A percentile compares a stretch with the other conserved stretches of the same genome.
Conservation (phyloP, 2,113 vertebrate genomes). For the Anhinga anhinga region DNA sequence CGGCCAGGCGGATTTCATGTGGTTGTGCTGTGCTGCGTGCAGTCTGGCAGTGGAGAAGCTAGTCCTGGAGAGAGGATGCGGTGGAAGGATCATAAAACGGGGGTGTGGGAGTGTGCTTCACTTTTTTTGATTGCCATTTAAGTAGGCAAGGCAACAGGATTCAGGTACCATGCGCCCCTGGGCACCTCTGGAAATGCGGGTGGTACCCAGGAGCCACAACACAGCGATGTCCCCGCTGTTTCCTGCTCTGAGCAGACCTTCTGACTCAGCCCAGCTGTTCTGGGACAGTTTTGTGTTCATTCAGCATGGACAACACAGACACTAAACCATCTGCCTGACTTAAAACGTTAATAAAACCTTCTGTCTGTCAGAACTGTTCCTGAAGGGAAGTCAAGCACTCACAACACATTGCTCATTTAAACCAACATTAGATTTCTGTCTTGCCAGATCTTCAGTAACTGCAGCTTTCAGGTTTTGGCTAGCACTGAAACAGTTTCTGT, state of each 20-base stretch:
- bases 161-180: rapidly evolving
- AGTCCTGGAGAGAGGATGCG: neutral
- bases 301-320: neutral
- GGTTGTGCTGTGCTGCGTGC: neutral
- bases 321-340: neutral
- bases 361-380: neutral
- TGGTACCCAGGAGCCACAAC: neutral
- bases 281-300: neutral
- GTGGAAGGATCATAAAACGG: neutral
- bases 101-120: neutral
- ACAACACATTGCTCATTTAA: neutral
- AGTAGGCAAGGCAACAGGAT: neutral
- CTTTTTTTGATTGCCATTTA: neutral
- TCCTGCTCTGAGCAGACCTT: neutral
- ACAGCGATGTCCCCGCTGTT: neutral
- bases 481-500: neutral
- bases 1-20: neutral
- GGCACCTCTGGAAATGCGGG: neutral
- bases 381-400: neutral
- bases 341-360: neutral
- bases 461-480: neutral
- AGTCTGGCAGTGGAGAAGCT: neutral
- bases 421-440: neutral
- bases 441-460: neutral
- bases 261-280: neutral